A percentile compares a stretch with the other conserved stretches of the same genome.
Evolutionary conservation across 92 coral and sea anemone species (phyloP).

Genomic region (Phenganax marumi): DNA sequence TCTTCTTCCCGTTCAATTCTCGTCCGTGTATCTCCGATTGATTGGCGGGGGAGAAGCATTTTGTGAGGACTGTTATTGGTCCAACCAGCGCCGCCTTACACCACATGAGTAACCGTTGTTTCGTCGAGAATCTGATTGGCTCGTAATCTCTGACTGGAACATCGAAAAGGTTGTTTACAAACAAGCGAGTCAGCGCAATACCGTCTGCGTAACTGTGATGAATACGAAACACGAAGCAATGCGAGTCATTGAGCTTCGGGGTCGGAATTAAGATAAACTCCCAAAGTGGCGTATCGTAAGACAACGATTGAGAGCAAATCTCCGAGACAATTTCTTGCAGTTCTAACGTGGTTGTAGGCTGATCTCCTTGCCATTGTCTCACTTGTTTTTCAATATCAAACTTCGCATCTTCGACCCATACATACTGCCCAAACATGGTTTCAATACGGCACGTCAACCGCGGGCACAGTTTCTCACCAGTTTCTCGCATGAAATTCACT

Average conservation of each 20-base stretch:
- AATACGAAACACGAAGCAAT: constrained; percentile 74
- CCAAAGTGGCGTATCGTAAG: constrained; percentile 74
- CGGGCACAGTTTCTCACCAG: constrained; percentile 72
- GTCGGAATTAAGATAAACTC: constrained; percentile 85
- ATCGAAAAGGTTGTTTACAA: constrained; percentile 84
- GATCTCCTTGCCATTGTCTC: constrained; percentile 66
- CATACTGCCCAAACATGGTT: constrained; percentile 68
- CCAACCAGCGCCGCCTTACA: constrained; percentile 82
- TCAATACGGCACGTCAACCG: constrained; percentile 74
- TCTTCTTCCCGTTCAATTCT: constrained; percentile 75
- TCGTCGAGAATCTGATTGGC: constrained; percentile 78
- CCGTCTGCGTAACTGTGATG: constrained; percentile 98
- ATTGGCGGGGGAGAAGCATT: constrained; percentile 67
- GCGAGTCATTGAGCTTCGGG: constrained; percentile 62
- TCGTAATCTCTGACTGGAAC: constrained; percentile 71
- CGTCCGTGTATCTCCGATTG: constrained; percentile 76
- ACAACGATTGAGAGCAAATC: constrained; percentile 68
- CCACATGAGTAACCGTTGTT: constrained; percentile 93
- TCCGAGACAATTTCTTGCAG: constrained; percentile 69
- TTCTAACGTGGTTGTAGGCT: constrained; percentile 64
- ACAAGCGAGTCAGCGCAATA: constrained; percentile 77
- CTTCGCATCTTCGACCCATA: constrained; percentile 81
- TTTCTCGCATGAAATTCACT: constrained; percentile 69
- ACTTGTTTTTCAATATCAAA: constrained; percentile 78
- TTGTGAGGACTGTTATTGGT: constrained; percentile 66